Evolutionary conservation across 2,888 invertebrate genomes (phyloP).

Genomic region (Halictus quadricinctus): DNA sequence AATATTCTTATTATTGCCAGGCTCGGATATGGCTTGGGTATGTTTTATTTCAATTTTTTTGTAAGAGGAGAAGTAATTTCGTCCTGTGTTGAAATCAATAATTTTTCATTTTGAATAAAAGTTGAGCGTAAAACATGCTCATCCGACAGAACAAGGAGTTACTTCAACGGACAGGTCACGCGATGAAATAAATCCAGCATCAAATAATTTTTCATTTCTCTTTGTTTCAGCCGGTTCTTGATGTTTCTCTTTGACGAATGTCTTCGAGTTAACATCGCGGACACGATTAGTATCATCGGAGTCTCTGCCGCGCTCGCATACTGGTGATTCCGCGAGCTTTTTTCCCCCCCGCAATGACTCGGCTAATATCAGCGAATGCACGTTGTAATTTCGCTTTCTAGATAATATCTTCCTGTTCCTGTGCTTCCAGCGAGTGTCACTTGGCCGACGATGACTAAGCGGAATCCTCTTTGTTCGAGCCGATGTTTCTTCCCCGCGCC

Average conservation of each 20-base stretch:
- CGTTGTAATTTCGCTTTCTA: not conserved
- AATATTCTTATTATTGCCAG: too few species aligned
- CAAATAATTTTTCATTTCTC: not conserved
- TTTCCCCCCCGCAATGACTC: not conserved
- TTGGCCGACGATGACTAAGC: not conserved
- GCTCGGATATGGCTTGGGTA: too few species aligned
- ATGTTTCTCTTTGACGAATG: not conserved
- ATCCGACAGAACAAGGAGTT: too few species aligned
- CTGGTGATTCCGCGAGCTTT: not conserved
- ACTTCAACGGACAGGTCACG: too few species aligned
- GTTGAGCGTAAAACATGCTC: too few species aligned
- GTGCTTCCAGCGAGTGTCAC: not conserved
- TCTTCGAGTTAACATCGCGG: not conserved
- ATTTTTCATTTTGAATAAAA: not conserved
- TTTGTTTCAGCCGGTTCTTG: not conserved
- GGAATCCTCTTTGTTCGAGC: not conserved
- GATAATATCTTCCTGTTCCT: constrained; percentile 3
- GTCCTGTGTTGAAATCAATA: not conserved
- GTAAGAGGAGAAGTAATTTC: not conserved
- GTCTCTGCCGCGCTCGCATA: not conserved
- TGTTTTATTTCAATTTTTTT: not conserved
- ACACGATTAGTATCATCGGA: not conserved
- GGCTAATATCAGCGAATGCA: not conserved
- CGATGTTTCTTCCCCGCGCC: not conserved
- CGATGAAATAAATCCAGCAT: too few species aligned